A percentile compares a stretch with the other conserved stretches of the same genome.
Evolutionary conservation across 1,140 invertebrate genomes (phyloP).

Genomic region (Zaprionus gabonicus): DNA sequence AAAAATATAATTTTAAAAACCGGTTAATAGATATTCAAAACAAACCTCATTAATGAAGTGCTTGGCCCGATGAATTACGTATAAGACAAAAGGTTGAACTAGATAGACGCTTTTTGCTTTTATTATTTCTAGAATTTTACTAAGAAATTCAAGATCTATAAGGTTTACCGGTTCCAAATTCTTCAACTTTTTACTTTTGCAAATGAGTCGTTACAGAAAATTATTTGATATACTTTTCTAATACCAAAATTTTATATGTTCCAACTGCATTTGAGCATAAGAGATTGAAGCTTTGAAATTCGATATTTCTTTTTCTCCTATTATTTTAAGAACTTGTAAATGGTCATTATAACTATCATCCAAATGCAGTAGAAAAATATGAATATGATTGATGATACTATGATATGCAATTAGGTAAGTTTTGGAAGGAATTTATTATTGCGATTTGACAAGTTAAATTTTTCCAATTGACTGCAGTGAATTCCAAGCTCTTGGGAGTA

Average conservation of each 20-base stretch:
- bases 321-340: background rate
- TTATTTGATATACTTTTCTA: background rate
- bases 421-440: constrained; percentile 4
- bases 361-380: background rate
- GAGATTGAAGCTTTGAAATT: background rate
- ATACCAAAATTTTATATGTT: background rate
- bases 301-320: background rate
- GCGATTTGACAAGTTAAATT: background rate
- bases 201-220: background rate
- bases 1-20: background rate
- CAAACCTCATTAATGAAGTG: background rate
- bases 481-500: background rate
- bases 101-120: background rate
- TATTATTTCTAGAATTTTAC: background rate
- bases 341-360: constrained; percentile 12
- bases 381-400: background rate
- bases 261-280: background rate
- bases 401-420: background rate
- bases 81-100: background rate
- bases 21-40: background rate
- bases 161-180: background rate
- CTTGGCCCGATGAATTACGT: background rate
- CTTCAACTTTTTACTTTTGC: background rate
- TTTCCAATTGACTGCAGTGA: background rate
- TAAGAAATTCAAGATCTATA: background rate